These are phyloP conservation scores for Tineola bisselliella DNA, from an alignment of 2,888 invertebrate species.

Conservation along the genomic window DNA sequence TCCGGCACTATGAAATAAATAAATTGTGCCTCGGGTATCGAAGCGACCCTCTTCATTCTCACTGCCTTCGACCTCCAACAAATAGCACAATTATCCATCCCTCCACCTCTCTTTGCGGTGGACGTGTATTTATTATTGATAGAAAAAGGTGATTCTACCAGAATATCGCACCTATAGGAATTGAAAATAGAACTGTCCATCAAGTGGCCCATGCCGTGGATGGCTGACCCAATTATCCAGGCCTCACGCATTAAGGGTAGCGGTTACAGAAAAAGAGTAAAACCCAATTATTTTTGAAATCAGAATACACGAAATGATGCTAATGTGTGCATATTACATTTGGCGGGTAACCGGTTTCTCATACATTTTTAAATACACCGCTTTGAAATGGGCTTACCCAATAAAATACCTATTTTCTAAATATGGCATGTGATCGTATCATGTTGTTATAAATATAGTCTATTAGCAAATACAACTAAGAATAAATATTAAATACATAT, in stretches of 20 bases:
- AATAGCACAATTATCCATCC: slow-evolving; percentile 59
- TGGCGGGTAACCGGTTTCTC: neutral
- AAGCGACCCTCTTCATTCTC: slow-evolving; percentile 40
- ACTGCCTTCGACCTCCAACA: slow-evolving; percentile 30
- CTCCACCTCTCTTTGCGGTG: slow-evolving; percentile 19
- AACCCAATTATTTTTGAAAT: slow-evolving; percentile 6
- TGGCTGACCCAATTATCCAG: slow-evolving; percentile 1
- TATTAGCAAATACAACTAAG: too few species aligned
- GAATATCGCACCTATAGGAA: slow-evolving; percentile 13
- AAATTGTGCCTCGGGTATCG: slow-evolving; percentile 32
- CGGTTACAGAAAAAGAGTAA: slow-evolving; percentile 2
- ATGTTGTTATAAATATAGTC: too few species aligned
- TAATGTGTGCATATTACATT: slow-evolving; percentile 10
- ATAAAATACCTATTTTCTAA: neutral
- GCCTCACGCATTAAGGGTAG: slow-evolving; percentile 1
- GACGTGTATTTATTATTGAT: slow-evolving; percentile 50
- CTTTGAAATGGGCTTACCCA: neutral
- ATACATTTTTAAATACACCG: slow-evolving; percentile 5
- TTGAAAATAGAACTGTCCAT: slow-evolving; percentile 14
- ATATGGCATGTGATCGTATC: too few species aligned
- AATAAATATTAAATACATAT: too few species aligned
- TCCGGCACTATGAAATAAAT: slow-evolving; percentile 39
- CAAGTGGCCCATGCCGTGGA: slow-evolving; percentile 11
- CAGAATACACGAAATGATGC: slow-evolving; percentile 6
- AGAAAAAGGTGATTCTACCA: slow-evolving; percentile 30